These are phyloP conservation scores for Pogonomyrmex barbatus DNA, from an alignment of 1,140 invertebrate species.

Conservation along the genomic window DNA sequence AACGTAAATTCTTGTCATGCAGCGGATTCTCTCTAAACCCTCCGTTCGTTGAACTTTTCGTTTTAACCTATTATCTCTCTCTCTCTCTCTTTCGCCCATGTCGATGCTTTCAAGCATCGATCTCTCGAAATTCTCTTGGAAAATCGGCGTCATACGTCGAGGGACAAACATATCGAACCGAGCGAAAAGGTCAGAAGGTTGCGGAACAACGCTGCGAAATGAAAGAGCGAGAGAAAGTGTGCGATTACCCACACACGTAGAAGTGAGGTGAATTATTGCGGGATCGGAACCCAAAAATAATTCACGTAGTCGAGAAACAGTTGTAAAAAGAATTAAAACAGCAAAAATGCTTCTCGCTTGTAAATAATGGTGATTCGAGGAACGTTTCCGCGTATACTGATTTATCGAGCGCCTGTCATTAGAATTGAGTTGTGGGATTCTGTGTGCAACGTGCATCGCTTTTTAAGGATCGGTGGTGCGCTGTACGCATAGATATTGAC, in stretches of 20 bases:
- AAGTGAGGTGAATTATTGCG: conserved; percentile 43
- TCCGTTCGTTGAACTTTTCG: conserved; percentile 27
- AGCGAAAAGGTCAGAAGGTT: conserved; percentile 37
- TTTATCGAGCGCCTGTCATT: conserved; percentile 41
- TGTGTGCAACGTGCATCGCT: conserved; percentile 12
- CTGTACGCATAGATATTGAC: not conserved
- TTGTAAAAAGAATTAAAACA: conserved; percentile 33
- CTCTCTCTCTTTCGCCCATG: not conserved
- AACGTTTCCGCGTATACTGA: not conserved
- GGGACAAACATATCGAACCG: conserved; percentile 39
- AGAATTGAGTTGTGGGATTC: conserved; percentile 26
- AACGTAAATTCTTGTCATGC: conserved; percentile 47
- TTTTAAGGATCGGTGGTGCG: conserved; percentile 19
- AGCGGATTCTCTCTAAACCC: conserved; percentile 25
- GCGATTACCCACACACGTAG: not conserved
- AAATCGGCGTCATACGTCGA: conserved; percentile 36
- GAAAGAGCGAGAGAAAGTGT: not conserved
- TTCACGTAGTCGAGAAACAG: conserved; percentile 25
- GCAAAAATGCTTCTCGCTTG: conserved; percentile 32
- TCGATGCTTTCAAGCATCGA: conserved; percentile 46
- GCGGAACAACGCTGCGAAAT: conserved; percentile 21
- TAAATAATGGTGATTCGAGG: conserved; percentile 29
- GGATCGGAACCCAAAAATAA: conserved; percentile 27
- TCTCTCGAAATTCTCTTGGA: conserved; percentile 34
- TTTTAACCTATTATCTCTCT: not conserved